Evolutionary conservation across 2,888 invertebrate genomes (phyloP).

Genomic region (Drosophila kokeensis): DNA sequence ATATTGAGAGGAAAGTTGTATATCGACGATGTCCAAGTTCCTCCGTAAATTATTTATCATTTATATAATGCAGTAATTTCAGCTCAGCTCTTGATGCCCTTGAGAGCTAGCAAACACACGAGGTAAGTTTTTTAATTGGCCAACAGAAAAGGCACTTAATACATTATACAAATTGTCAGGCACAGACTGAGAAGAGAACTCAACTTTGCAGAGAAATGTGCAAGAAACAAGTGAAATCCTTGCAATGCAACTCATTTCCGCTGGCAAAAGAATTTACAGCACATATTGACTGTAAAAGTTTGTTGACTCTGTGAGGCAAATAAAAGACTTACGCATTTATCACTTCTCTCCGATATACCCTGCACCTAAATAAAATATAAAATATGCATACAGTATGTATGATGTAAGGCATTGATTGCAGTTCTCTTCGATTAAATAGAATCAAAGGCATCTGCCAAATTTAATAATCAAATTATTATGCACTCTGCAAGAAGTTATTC

Average conservation of each 20-base stretch:
- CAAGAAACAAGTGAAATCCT: constrained; percentile 18
- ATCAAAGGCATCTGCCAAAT: not conserved
- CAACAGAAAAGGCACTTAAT: constrained; percentile 33
- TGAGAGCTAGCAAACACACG: constrained; percentile 16
- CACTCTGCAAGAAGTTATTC: not conserved
- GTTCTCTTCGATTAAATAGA: not conserved
- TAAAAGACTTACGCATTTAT: not conserved
- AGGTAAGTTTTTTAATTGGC: constrained; percentile 28
- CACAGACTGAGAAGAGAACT: not conserved
- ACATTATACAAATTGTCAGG: constrained; percentile 18
- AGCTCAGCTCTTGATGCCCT: constrained; percentile 6
- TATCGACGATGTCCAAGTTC: no score
- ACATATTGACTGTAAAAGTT: not conserved
- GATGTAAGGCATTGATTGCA: not conserved
- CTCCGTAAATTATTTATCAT: not conserved
- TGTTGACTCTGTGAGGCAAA: constrained; percentile 3
- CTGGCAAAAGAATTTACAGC: constrained; percentile 9
- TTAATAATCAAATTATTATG: not conserved
- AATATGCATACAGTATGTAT: not conserved
- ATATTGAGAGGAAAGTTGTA: no score
- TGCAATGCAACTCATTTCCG: constrained; percentile 36
- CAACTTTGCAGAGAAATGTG: constrained; percentile 13
- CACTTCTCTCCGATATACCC: no score
- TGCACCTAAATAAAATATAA: not conserved
- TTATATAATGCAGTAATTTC: constrained; percentile 6